Conservation (phyloP, 2,797 vertebrate species). For the Megaceryle alcyon region DNA sequence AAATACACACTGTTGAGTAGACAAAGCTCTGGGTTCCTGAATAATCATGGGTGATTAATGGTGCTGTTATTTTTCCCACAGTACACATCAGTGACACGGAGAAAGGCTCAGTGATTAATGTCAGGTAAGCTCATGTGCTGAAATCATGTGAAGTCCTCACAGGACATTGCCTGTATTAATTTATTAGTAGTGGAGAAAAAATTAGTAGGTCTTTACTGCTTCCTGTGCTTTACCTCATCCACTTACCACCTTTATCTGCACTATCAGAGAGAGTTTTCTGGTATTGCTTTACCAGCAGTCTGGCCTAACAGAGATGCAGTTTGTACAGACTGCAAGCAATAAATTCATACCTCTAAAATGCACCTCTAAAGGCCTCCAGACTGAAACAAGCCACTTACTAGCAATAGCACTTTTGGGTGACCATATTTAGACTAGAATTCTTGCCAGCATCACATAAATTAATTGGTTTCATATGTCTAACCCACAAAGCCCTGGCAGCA, state of each 20-base stretch:
- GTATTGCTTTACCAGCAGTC: neutral
- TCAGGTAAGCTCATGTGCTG: neutral
- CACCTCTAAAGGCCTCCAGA: neutral
- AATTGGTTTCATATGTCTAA: neutral
- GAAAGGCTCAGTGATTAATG: neutral
- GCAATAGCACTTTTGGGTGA: neutral
- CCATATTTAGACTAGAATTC: neutral
- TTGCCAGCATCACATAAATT: neutral
- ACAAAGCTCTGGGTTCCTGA: neutral
- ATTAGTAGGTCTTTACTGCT: neutral
- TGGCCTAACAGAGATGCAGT: neutral
- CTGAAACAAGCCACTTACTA: neutral
- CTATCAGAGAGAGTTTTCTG: neutral
- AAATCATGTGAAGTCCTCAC: neutral
- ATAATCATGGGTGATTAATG: neutral
- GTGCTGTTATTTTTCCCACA: neutral
- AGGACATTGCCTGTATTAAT: neutral
- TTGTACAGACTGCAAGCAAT: neutral
- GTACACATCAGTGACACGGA: rapidly evolving
- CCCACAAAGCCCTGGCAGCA: neutral
- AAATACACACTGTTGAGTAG: neutral
- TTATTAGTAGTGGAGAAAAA: neutral
- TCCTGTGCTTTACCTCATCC: neutral
- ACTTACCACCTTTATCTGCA: neutral
- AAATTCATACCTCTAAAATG: neutral